Percentiles rank a stretch among this genome's conserved stretches.
phyloP scores from a whole-genome alignment of 2,797 vertebrate species.

The Syngnathus acus region DNA sequence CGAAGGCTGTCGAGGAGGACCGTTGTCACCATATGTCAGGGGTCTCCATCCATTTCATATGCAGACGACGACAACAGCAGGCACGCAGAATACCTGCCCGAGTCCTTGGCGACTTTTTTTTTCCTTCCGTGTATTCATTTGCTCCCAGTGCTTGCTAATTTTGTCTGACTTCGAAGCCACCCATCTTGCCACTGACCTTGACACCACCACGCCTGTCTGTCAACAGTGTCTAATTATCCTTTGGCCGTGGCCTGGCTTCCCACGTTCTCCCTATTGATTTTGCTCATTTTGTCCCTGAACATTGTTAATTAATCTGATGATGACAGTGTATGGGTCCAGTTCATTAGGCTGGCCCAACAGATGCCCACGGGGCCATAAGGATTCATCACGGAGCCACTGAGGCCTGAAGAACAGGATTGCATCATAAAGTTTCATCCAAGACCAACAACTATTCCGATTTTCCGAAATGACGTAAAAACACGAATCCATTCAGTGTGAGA shows the following conservation, averaged over 20 bases:
- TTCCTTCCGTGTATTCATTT: slow-evolving; percentile 32
- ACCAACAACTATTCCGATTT: no score
- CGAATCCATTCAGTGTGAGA: neutral
- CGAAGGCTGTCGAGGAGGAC: slow-evolving; percentile 14
- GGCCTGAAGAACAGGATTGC: slow-evolving; percentile 56
- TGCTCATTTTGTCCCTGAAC: slow-evolving; percentile 62
- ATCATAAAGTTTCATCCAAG: neutral
- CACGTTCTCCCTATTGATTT: slow-evolving; percentile 56
- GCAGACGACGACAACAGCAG: slow-evolving; percentile 35
- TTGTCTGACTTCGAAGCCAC: slow-evolving; percentile 34
- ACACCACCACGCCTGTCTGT: slow-evolving; percentile 35
- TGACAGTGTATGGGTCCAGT: slow-evolving; percentile 61
- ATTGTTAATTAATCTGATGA: slow-evolving; percentile 67
- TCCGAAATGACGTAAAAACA: no score
- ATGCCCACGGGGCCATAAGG: slow-evolving; percentile 58
- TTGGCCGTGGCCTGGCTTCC: slow-evolving; percentile 33
- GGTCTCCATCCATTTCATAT: slow-evolving; percentile 39
- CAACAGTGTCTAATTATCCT: slow-evolving; percentile 40
- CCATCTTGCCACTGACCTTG: slow-evolving; percentile 47
- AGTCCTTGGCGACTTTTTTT: slow-evolving; percentile 6
- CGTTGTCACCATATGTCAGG: slow-evolving; percentile 37
- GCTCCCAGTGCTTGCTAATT: slow-evolving; percentile 13
- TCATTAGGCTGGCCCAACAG: slow-evolving; percentile 67
- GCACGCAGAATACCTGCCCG: slow-evolving; percentile 20
- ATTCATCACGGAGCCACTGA: slow-evolving; percentile 62